phyloP scores from a whole-genome alignment of 2,888 invertebrate species.

The Masnerella sp. region DNA sequence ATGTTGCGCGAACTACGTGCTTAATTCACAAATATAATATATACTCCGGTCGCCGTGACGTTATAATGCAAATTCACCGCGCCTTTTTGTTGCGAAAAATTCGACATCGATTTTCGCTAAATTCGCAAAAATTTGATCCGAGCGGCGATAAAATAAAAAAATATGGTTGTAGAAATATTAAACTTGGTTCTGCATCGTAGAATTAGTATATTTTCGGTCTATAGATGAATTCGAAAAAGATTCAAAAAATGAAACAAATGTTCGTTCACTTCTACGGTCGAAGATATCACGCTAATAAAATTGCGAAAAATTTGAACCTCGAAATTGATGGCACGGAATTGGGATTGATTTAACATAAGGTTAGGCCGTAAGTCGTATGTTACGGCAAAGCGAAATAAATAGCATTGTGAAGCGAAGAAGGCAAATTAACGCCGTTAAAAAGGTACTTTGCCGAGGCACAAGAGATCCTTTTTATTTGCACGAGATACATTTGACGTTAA shows the following conservation, averaged over 20 bases:
- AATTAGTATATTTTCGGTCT: too few relatives aligned
- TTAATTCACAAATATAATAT: constrained; percentile 58
- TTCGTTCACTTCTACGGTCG: too few relatives aligned
- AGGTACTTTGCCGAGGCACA: constrained; percentile 9
- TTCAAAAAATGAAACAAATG: too few relatives aligned
- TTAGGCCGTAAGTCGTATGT: constrained; percentile 11
- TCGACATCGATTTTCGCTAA: constrained; percentile 26
- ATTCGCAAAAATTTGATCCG: constrained; percentile 20
- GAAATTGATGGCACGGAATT: constrained; percentile 24
- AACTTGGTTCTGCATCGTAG: too few relatives aligned
- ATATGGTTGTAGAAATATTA: too few relatives aligned
- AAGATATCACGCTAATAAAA: too few relatives aligned
- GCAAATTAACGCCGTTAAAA: constrained; percentile 49
- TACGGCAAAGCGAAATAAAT: constrained; percentile 38
- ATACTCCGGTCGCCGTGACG: constrained; percentile 39
- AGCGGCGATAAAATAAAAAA: too few relatives aligned
- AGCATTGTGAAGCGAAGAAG: constrained; percentile 28
- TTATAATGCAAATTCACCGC: constrained; percentile 56
- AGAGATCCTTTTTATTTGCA: constrained; percentile 36
- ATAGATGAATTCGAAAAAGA: too few relatives aligned
- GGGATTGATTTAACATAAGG: constrained; percentile 28
- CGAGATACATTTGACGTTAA: constrained; percentile 42
- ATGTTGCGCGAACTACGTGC: constrained; percentile 46
- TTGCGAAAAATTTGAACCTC: constrained; percentile 10
- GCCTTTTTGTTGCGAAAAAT: constrained; percentile 30